Percentiles rank a stretch among this genome's conserved stretches.
Evolutionary conservation across 2,888 invertebrate species (phyloP).

Genomic region (Myopa testacea): DNA sequence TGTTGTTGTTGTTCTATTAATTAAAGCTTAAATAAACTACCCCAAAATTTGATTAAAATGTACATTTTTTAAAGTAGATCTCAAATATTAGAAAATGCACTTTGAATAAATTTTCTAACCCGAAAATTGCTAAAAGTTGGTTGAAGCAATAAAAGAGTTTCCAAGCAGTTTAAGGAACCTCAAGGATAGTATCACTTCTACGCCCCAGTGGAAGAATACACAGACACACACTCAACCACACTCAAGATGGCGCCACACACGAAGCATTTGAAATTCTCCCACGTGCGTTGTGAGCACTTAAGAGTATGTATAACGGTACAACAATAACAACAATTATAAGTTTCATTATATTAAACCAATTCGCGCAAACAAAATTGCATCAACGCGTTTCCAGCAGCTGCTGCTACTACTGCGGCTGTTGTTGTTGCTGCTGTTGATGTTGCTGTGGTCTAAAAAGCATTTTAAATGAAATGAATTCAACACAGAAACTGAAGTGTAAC

Average conservation of each 20-base stretch:
- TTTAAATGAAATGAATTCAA: not conserved
- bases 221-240: too few relatives aligned
- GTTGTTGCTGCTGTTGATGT: not conserved
- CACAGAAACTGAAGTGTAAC: not conserved
- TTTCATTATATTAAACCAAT: constrained; percentile 1
- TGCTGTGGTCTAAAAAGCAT: not conserved
- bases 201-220: too few relatives aligned
- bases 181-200: not conserved
- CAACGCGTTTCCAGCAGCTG: not conserved
- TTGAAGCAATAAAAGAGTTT: not conserved
- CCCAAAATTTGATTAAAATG: too few relatives aligned
- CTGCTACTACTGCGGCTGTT: not conserved
- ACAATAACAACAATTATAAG: constrained; percentile 5
- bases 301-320: not conserved
- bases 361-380: not conserved
- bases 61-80: too few relatives aligned
- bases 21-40: too few relatives aligned
- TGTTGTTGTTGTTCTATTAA: too few relatives aligned
- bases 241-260: too few relatives aligned
- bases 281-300: not conserved
- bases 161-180: not conserved
- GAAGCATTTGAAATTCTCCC: too few relatives aligned
- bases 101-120: too few relatives aligned
- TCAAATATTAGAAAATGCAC: too few relatives aligned
- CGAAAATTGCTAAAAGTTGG: not conserved